Base-by-base conservation (phyloP, 2,888 invertebrate genomes). In the Enoplolaimus lenunculus region DNA sequence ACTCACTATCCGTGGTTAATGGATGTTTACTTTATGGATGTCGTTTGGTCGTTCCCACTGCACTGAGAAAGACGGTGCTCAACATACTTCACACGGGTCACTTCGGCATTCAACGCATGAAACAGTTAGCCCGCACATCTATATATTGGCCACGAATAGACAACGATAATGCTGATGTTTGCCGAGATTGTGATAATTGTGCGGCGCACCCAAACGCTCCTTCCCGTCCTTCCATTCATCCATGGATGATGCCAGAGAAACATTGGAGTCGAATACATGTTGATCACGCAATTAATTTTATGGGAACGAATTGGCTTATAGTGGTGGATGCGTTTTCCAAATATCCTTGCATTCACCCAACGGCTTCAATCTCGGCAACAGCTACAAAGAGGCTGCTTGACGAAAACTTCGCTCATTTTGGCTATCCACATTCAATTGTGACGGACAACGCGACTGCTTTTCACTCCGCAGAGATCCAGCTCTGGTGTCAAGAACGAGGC, bases 231-330 rank as follows among this genome's bases (percentile, higher is more conserved):
- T 21, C 45, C 7, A 59, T 77, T 7, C 75, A 76, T 60, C 75
- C 75, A 2, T 78, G 75, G 77, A 71, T 73, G 62, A 74, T 68
- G 60, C 76, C 77, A 13, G 68, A 67, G n/a, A 71, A 71, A 33
- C 74, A 45, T 21, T 77, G 75, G 77, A 70, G 70, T 7, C 69
- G 76, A 3, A 16, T 78, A 1, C 77, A 77, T 57, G 64, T 76
- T 29, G 77, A 78, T 68, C 75, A 73, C 70, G 77, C 76, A n/a
- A 76, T 74, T 28, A 75, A 72, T 35, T 70, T 74, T 59, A n/a
- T 70, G 65, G 74, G 73, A 1, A 68, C 29, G 16, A 67, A 67
- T 34, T 67, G 67, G 67, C 67, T 67, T 13, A 21, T 67, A 16
- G 16, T 67, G 2, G 33, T 31, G 16, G 29, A 67, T n/a, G 67